Conservation (phyloP, 2,113 vertebrate species). For the Rattus norvegicus region DNA sequence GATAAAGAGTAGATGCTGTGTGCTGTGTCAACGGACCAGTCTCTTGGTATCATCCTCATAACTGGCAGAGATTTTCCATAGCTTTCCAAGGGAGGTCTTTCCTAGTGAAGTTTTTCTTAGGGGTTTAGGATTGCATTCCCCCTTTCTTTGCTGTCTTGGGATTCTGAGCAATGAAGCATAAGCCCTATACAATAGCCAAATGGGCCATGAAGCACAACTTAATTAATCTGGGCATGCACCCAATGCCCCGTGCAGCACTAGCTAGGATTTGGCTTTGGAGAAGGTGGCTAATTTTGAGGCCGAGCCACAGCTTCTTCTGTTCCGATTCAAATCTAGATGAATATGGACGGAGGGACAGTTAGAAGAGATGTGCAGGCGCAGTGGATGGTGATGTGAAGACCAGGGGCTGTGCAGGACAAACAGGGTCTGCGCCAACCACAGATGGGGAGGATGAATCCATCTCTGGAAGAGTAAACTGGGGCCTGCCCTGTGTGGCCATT, state of each 20-base stretch:
- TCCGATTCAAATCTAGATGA: neutral
- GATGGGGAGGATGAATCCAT: neutral
- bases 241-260: slow-evolving; percentile 27
- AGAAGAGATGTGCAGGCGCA: neutral
- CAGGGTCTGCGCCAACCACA: neutral
- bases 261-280: slow-evolving; percentile 20
- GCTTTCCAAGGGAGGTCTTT: slow-evolving; percentile 19
- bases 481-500: neutral
- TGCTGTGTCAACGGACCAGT: neutral
- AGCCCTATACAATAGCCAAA: slow-evolving; percentile 59
- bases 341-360: neutral
- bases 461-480: neutral
- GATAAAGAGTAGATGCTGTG: neutral
- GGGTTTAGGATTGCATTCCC: neutral
- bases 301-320: neutral
- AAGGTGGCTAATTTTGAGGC: slow-evolving; percentile 39
- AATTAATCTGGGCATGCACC: slow-evolving; percentile 61
- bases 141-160: neutral
- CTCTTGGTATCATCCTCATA: neutral
- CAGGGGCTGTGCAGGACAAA: too few relatives aligned
- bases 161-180: slow-evolving; percentile 59
- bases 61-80: neutral
- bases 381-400: neutral
- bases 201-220: slow-evolving; percentile 62
- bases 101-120: neutral